Conservation (phyloP, 2,888 invertebrate genomes). For the Anoplius nigerrimus region DNA sequence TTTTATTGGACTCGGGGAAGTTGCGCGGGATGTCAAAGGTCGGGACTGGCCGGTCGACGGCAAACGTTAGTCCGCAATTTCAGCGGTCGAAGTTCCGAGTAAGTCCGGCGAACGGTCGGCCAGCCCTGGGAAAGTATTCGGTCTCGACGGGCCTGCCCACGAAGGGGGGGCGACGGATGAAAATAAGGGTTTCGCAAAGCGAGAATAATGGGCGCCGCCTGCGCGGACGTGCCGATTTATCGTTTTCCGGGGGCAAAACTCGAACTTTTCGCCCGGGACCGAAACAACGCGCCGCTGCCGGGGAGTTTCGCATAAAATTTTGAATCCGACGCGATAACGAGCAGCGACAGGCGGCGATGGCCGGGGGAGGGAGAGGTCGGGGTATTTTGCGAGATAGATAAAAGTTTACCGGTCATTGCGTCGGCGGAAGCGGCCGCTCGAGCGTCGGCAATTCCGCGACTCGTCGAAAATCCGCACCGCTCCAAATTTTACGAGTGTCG, state of each 20-base stretch:
- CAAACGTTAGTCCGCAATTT: conserved; percentile 39
- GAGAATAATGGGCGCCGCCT: no score
- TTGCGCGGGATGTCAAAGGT: conserved; percentile 33
- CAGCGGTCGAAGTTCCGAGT: conserved; percentile 21
- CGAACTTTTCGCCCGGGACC: no score
- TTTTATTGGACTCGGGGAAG: conserved; percentile 47
- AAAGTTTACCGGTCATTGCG: background rate
- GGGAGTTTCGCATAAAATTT: no score
- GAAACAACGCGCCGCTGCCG: no score
- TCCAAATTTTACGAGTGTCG: no score
- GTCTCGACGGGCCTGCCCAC: background rate
- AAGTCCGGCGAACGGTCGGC: conserved; percentile 16
- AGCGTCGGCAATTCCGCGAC: background rate
- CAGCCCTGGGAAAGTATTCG: background rate
- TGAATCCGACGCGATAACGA: no score
- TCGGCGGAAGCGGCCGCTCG: no score
- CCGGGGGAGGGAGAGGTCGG: no score
- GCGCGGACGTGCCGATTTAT: no score
- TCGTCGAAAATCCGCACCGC: background rate
- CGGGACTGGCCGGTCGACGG: conserved; percentile 18
- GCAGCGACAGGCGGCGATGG: no score
- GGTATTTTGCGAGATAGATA: background rate
- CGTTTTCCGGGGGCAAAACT: no score
- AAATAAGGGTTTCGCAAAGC: background rate
- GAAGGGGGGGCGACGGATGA: background rate